These are phyloP conservation scores for Sialis lutaria DNA, from an alignment of 2,888 invertebrate genomes.

Conservation along the genomic window DNA sequence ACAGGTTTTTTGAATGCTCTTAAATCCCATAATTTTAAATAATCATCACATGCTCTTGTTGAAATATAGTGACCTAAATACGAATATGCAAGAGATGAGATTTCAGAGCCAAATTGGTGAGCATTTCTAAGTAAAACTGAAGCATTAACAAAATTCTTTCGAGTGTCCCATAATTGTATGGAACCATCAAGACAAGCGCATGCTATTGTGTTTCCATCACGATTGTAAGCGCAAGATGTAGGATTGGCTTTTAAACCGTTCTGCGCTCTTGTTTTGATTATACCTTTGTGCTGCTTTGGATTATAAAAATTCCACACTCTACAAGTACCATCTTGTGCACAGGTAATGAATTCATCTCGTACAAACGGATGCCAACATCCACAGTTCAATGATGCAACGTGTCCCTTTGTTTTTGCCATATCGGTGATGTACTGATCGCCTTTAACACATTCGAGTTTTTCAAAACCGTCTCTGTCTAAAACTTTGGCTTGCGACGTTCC, in stretches of 20 bases:
- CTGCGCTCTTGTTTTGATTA: slow-evolving; percentile 75
- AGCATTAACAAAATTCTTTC: slow-evolving; percentile 81
- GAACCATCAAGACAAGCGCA: slow-evolving; percentile 91
- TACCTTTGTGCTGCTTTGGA: slow-evolving; percentile 56
- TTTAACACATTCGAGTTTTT: slow-evolving; percentile 81
- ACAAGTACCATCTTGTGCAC: slow-evolving; percentile 84
- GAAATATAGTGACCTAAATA: slow-evolving; percentile 66
- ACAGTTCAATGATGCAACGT: slow-evolving; percentile 75
- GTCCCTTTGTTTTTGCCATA: slow-evolving; percentile 86
- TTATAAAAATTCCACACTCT: slow-evolving; percentile 78
- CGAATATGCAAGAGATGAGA: slow-evolving; percentile 72
- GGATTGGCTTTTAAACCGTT: slow-evolving; percentile 78
- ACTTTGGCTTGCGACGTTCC: slow-evolving; percentile 90
- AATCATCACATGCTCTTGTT: slow-evolving; percentile 79
- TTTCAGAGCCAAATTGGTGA: slow-evolving; percentile 63
- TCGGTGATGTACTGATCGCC: slow-evolving; percentile 94
- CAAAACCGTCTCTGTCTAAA: slow-evolving; percentile 85
- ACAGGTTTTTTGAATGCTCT: slow-evolving; percentile 66
- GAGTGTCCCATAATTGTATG: slow-evolving; percentile 92
- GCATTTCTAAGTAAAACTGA: slow-evolving; percentile 59
- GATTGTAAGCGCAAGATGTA: slow-evolving; percentile 64
- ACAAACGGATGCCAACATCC: slow-evolving; percentile 89
- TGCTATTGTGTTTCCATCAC: slow-evolving; percentile 46
- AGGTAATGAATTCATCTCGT: slow-evolving; percentile 86
- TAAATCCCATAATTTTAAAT: slow-evolving; percentile 89